Evolutionary conservation across 2,113 vertebrate genomes (phyloP).

Genomic region (Hippocampus zosterae): DNA sequence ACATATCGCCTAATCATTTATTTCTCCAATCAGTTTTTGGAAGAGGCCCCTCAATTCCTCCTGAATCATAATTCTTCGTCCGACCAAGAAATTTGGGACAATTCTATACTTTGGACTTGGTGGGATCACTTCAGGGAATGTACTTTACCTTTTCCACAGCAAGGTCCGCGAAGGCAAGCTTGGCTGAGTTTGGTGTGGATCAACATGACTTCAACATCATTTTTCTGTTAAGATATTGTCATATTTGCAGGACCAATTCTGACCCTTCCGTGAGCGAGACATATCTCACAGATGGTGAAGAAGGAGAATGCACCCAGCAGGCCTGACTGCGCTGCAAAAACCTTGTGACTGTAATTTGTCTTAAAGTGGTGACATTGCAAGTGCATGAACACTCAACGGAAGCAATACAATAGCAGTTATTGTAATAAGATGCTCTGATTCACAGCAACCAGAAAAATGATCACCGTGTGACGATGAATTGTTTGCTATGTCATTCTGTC

Average conservation of each 20-base stretch:
- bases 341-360: conserved; percentile 60
- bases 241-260: not conserved
- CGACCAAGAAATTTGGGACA: no score
- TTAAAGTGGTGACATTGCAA: conserved; percentile 18
- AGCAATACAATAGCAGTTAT: conserved; percentile 28
- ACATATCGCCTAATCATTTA: no score
- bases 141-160: no score
- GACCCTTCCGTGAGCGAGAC: not conserved
- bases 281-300: not conserved
- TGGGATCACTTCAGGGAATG: no score
- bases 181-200: no score
- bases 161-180: no score
- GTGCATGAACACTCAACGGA: conserved; percentile 43
- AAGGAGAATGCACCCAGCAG: not conserved
- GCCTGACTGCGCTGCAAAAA: conserved; percentile 9
- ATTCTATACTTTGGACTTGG: no score
- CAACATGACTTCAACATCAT: no score
- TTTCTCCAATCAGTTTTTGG: no score
- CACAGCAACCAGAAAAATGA: conserved; percentile 25
- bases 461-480: conserved; percentile 33
- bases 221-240: not conserved
- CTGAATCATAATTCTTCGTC: no score
- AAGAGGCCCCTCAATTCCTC: no score
- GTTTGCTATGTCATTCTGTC: conserved; percentile 14
- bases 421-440: conserved; percentile 56